These are phyloP conservation scores for Drosophila quinaria DNA, from an alignment of 2,888 invertebrate species.

Conservation along the genomic window DNA sequence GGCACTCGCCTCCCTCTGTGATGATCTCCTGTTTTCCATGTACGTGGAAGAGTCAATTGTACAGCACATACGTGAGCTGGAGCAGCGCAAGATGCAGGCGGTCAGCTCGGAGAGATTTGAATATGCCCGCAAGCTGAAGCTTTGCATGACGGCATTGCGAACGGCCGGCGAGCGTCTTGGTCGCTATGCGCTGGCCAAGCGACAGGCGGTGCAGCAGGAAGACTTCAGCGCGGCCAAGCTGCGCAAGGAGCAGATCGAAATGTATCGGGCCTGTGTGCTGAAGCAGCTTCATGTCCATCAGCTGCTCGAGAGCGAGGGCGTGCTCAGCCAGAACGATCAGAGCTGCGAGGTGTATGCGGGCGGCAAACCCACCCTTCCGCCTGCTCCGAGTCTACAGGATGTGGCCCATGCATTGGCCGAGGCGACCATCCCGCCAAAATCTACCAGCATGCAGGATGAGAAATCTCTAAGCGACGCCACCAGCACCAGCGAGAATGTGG, in stretches of 20 bases:
- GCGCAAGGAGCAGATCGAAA: conserved; percentile 95
- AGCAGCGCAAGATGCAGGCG: conserved; percentile 94
- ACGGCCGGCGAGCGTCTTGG: conserved; percentile 96
- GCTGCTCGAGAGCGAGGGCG: conserved; percentile 92
- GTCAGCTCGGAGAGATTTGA: conserved; percentile 97
- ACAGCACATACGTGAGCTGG: conserved; percentile 93
- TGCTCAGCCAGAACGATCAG: conserved; percentile 85
- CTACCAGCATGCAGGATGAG: conserved; percentile 73
- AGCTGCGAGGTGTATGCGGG: conserved; percentile 83
- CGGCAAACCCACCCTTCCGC: conserved; percentile 83
- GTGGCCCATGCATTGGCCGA: conserved; percentile 85
- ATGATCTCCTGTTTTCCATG: conserved; percentile 98
- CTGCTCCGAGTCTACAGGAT: conserved; percentile 85
- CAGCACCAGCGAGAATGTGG: conserved; percentile 40
- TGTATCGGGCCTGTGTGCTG: conserved; percentile 92
- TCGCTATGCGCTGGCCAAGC: conserved; percentile 95
- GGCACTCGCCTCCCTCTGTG: conserved; percentile 92
- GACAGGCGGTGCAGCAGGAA: conserved; percentile 95
- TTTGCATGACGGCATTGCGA: conserved; percentile 93
- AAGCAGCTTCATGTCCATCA: conserved; percentile 91
- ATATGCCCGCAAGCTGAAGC: conserved; percentile 95
- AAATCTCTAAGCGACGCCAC: conserved; percentile 71
- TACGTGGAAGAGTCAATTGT: conserved; percentile 97
- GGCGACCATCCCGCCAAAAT: conserved; percentile 81
- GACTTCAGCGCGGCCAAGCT: conserved; percentile 96